phyloP scores from a whole-genome alignment of 2,113 vertebrate genomes.

The Clarias macrocephalus region DNA sequence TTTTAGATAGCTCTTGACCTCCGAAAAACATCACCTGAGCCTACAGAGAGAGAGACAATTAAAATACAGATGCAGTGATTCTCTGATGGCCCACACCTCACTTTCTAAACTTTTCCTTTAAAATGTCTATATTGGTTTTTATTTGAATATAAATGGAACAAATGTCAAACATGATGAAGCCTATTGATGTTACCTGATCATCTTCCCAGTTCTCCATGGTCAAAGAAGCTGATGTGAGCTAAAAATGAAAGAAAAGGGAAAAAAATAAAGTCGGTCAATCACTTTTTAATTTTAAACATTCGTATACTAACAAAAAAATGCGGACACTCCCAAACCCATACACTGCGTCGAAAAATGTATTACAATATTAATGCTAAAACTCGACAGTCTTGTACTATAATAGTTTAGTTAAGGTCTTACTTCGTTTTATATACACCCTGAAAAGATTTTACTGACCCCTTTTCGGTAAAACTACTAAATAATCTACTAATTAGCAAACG shows the following conservation, averaged over 20 bases:
- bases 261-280: background rate
- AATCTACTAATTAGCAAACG: background rate
- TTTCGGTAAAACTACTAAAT: background rate
- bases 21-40: background rate
- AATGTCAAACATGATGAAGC: background rate
- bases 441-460: background rate
- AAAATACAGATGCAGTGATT: background rate
- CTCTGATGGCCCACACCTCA: background rate
- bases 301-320: background rate
- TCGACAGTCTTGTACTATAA: background rate
- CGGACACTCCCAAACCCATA: background rate
- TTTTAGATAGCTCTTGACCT: background rate
- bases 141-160: background rate
- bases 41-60: background rate
- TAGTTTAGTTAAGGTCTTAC: background rate
- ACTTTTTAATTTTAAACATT: background rate
- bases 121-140: background rate
- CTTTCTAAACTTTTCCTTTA: background rate
- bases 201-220: slow-evolving; percentile 56
- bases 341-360: background rate
- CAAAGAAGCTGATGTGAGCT: background rate
- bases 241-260: background rate
- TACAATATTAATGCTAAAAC: background rate
- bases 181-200: slow-evolving; percentile 39
- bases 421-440: background rate